A percentile compares a stretch with the other conserved stretches of the same genome.
Conservation (phyloP, 2,888 invertebrate species). For the Caenorhabditis auriculariae region DNA sequence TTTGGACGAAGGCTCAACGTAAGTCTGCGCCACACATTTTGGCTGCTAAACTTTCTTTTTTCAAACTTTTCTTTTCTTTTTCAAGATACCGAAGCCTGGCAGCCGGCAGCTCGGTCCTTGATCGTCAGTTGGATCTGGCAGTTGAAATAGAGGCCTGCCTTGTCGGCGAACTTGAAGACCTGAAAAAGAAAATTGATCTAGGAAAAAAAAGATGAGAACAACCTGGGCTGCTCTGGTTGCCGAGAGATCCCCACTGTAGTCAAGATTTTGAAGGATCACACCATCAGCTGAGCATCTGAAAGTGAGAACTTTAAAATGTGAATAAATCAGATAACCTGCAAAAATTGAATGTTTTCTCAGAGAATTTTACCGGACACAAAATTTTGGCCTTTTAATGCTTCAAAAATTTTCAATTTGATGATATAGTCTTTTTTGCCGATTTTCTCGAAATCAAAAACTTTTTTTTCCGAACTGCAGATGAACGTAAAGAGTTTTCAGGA, state of each 20-base stretch:
- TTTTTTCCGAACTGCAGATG: too few relatives aligned
- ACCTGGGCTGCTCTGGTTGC: conserved; percentile 57
- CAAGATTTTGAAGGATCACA: conserved; percentile 56
- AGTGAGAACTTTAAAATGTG: too few relatives aligned
- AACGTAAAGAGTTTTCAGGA: too few relatives aligned
- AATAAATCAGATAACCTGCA: too few relatives aligned
- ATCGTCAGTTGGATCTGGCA: conserved; percentile 61
- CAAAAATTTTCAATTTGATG: too few relatives aligned
- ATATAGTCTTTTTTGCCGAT: too few relatives aligned
- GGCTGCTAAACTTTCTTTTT: too few relatives aligned
- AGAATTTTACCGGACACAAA: too few relatives aligned
- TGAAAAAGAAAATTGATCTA: conserved; percentile 1
- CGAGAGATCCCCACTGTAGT: conserved; percentile 53
- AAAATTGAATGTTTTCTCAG: too few relatives aligned
- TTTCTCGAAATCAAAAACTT: too few relatives aligned
- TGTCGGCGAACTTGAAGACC: conserved; percentile 61
- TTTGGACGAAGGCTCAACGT: conserved; percentile 34
- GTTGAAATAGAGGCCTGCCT: conserved; percentile 60
- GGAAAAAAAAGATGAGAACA: not conserved
- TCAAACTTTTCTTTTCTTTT: too few relatives aligned
- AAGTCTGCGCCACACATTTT: conserved; percentile 32
- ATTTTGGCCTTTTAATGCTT: too few relatives aligned
- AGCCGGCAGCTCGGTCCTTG: conserved; percentile 50
- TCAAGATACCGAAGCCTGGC: conserved; percentile 36
- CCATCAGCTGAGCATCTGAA: conserved; percentile 57